Conservation (phyloP, 64 coral and sea anemone genomes). For the Platygyra sinensis region DNA sequence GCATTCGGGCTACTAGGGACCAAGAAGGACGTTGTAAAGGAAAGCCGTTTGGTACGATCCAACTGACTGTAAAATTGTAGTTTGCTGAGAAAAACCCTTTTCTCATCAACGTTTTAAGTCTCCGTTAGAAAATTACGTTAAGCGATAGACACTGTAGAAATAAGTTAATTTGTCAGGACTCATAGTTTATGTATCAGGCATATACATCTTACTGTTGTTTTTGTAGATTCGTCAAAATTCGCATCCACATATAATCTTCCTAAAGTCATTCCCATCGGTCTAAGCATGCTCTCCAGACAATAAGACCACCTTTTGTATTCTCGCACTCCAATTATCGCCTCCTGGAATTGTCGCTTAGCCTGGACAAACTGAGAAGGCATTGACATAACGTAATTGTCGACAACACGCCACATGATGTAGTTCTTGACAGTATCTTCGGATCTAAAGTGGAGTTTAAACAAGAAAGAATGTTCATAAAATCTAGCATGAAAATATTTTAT, state of each 20-base stretch:
- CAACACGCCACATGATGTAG: conserved; percentile 66
- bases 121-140: too few relatives aligned
- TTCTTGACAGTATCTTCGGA: not conserved
- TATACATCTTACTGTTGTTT: conserved; percentile 21
- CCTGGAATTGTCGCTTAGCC: not conserved
- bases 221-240: conserved; percentile 30
- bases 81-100: too few relatives aligned
- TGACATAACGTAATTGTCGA: conserved; percentile 13
- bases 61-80: too few relatives aligned
- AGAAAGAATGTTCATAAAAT: not conserved
- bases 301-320: conserved; percentile 11
- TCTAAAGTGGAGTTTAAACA: not conserved
- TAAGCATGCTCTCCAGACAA: conserved; percentile 9
- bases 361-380: conserved; percentile 13
- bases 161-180: too few relatives aligned
- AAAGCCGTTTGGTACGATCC: too few relatives aligned
- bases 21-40: too few relatives aligned
- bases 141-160: too few relatives aligned
- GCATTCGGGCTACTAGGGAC: too few relatives aligned
- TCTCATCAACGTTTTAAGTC: too few relatives aligned
- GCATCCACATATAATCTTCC: conserved; percentile 52
- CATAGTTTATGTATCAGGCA: too few relatives aligned
- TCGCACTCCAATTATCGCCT: not conserved
- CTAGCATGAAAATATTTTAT: too few relatives aligned
- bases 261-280: conserved; percentile 33